phyloP scores from a whole-genome alignment of 2,113 vertebrate species.

The Fulmarus glacialis region DNA sequence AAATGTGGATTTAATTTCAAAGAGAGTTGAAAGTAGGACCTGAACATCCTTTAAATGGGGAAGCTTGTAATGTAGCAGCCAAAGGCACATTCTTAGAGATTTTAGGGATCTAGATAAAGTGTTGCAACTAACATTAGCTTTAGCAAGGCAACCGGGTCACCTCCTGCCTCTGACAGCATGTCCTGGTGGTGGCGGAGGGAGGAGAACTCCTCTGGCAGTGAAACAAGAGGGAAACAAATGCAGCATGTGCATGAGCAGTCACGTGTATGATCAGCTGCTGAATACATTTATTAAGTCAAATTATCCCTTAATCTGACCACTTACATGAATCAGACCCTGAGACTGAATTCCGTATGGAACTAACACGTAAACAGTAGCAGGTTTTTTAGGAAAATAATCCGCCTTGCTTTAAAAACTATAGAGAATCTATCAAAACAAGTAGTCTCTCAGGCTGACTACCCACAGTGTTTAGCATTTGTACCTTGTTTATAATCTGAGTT shows the following conservation, averaged over 20 bases:
- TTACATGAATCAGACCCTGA: background rate
- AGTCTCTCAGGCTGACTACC: background rate
- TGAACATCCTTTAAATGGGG: background rate
- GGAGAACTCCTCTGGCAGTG: background rate
- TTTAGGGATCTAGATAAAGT: background rate
- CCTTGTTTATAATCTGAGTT: background rate
- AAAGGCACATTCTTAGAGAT: background rate
- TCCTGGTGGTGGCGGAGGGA: background rate
- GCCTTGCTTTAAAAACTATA: background rate
- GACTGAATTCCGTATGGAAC: background rate
- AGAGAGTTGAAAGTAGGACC: background rate
- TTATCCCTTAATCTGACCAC: background rate
- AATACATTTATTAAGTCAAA: background rate
- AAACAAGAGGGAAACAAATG: background rate
- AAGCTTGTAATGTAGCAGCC: background rate
- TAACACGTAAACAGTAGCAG: rapidly evolving
- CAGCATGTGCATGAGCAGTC: background rate
- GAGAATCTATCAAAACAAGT: background rate
- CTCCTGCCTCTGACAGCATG: background rate
- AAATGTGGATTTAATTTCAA: background rate
- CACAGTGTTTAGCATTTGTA: background rate
- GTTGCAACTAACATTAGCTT: background rate
- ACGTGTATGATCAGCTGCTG: background rate
- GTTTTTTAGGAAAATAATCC: background rate
- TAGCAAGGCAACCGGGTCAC: background rate